Evolutionary conservation across 2,888 invertebrate species (phyloP), one percentile per base, ranked within the genome.

Genomic region (Pyrochroa serraticornis): DNA sequence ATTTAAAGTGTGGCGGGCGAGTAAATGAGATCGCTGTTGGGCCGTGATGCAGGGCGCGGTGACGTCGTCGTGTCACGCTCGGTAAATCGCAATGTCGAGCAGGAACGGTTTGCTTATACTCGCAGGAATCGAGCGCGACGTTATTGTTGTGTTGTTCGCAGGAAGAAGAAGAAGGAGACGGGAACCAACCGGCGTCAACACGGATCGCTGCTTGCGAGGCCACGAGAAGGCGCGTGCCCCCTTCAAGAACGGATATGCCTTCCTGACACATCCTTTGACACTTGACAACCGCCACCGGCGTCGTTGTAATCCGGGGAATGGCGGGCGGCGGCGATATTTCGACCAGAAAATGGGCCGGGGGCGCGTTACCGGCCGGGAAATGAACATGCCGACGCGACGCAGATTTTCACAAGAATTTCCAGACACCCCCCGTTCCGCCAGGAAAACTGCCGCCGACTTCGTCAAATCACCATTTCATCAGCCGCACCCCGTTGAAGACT

Each of bases 11-110:
- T 37, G 43, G 42, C 57, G 44, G 57, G 44, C 54, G 58, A 34
- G 42, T 62, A 64, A 64, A 66, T 62, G 63, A 66, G 58, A 60
- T 64, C 63, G 55, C 44, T 51, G 49, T 57, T 6, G 38, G 57
- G 60, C 58, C 22, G 22, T 54, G 63, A 66, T 58, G 53, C 57
- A 59, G 61, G 61, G 58, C 54, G 57, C 59, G 62, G 63, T 64
- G 66, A 66, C 62, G 61, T 52, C 42, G 60, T 58, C 59, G 63
- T 63, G 67, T 67, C 65, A 66, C 62, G 68, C 59, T 66, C 68
- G 64, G 67, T 68, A 67, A 67, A 66, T 66, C 66, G 62, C 22
- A 22, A 57, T 60, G 62, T 60, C 65, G 60, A 60, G 62, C 63
- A 46, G 32, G 7, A 42, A 30, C 39, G 45, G 45, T 41, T 46